Evolutionary conservation across 2,888 invertebrate species (phyloP).

Genomic region (Tinea pellionella): DNA sequence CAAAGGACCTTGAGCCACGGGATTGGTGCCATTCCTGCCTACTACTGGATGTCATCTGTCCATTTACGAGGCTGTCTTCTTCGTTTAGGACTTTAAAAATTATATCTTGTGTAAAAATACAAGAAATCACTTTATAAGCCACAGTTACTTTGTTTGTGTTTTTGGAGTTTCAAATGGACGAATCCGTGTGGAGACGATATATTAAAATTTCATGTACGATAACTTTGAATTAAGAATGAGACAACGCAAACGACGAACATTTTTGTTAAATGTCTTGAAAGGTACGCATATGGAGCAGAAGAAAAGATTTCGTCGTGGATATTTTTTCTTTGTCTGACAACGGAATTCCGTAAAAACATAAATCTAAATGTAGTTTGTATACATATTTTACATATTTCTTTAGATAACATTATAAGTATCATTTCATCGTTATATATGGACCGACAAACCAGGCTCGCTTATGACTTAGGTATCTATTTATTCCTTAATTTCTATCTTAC

Average conservation of each 20-base stretch:
- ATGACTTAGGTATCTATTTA: too few relatives aligned
- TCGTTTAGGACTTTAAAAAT: neutral
- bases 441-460: too few relatives aligned
- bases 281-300: constrained; percentile 1
- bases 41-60: too few relatives aligned
- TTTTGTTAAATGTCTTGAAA: constrained; percentile 5
- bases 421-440: too few relatives aligned
- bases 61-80: too few relatives aligned
- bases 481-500: too few relatives aligned
- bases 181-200: neutral
- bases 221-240: constrained; percentile 1
- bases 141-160: neutral
- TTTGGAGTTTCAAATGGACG: neutral
- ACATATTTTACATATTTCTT: too few relatives aligned
- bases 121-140: neutral
- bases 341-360: neutral
- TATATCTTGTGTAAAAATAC: neutral
- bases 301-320: neutral
- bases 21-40: too few relatives aligned
- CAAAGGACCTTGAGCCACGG: too few relatives aligned
- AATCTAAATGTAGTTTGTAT: neutral
- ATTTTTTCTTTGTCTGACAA: neutral
- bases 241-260: neutral
- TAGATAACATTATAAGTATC: too few relatives aligned
- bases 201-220: constrained; percentile 6